These are phyloP conservation scores for Euphonia xanthogaster DNA, from an alignment of 2,797 vertebrate genomes.

Conservation along the genomic window DNA sequence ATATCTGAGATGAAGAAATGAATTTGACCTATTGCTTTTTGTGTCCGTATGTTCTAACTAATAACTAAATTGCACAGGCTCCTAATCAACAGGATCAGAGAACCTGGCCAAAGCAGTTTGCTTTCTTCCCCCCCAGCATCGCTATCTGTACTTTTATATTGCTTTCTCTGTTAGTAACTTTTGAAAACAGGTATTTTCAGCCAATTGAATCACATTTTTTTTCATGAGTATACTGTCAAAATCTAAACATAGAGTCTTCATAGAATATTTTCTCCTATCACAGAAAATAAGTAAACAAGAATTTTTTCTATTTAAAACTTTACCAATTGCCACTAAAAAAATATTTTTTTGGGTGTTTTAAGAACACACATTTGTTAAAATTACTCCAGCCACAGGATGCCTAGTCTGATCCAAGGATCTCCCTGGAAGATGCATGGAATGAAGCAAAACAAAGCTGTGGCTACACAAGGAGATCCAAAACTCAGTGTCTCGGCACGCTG, in stretches of 20 bases:
- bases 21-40: slow-evolving; percentile 37
- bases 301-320: not conserved
- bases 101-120: slow-evolving; percentile 7
- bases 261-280: not conserved
- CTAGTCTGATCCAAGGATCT: not conserved
- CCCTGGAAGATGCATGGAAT: not conserved
- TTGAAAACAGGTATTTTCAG: not conserved
- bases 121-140: not conserved
- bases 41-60: slow-evolving; percentile 33
- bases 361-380: not conserved
- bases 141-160: not conserved
- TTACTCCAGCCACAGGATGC: not conserved
- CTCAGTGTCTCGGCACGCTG: not conserved
- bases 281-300: not conserved
- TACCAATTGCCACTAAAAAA: not conserved
- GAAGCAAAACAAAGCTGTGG: not conserved
- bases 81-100: not conserved
- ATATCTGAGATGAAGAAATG: slow-evolving; percentile 39
- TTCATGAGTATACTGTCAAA: not conserved
- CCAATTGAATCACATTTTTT: not conserved
- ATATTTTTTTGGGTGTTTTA: not conserved
- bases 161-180: not conserved
- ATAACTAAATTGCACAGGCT: not conserved
- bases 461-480: not conserved
- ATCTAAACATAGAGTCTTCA: not conserved